Evolutionary conservation across 2,797 vertebrate species (phyloP).

Genomic region (Valencia hispanica): DNA sequence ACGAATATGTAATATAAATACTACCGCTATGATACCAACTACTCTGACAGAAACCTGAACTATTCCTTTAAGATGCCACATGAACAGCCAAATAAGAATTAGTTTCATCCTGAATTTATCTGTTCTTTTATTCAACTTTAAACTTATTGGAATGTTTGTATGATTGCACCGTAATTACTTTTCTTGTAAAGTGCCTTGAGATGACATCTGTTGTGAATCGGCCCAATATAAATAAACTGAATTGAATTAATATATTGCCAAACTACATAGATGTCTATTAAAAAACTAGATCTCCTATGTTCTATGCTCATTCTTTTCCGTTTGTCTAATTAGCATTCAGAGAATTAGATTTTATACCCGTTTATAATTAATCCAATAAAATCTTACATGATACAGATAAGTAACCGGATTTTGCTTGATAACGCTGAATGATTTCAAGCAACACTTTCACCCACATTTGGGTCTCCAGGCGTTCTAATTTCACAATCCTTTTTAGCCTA

Average conservation of each 20-base stretch:
- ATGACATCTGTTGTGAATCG: no score
- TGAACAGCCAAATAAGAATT: background rate
- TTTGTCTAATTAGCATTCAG: background rate
- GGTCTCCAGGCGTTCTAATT: slow-evolving; percentile 46
- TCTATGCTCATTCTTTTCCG: background rate
- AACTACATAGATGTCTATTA: background rate
- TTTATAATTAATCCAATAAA: background rate
- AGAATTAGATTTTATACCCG: background rate
- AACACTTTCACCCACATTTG: slow-evolving; percentile 36
- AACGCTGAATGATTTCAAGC: slow-evolving; percentile 21
- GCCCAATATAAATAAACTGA: no score
- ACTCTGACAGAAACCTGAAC: background rate
- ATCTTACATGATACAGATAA: background rate
- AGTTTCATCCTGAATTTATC: background rate
- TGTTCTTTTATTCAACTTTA: background rate
- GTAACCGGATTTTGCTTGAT: slow-evolving; percentile 3
- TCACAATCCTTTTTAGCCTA: slow-evolving; percentile 39
- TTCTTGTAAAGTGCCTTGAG: no score
- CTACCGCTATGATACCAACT: background rate
- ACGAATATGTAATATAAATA: background rate
- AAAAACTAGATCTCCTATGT: background rate
- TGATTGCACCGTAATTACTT: no score
- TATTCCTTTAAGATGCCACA: background rate
- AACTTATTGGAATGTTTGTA: no score
- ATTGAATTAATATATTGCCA: background rate